These are phyloP conservation scores for Zhuqinia jingwanae DNA, from an alignment of 2,888 invertebrate genomes.

Conservation along the genomic window DNA sequence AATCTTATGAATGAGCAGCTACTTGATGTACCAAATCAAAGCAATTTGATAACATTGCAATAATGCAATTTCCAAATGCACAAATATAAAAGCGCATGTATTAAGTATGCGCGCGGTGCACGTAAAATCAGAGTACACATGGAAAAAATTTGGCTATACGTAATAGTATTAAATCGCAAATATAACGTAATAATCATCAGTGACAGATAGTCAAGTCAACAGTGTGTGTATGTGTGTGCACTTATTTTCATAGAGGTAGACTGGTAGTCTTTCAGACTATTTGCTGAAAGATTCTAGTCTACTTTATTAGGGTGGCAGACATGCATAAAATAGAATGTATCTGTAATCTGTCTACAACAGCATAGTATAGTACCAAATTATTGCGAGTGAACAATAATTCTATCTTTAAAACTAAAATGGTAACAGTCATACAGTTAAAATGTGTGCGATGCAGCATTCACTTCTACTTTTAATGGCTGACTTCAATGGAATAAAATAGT, in stretches of 20 bases:
- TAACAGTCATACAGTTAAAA: background rate
- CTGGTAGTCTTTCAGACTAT: background rate
- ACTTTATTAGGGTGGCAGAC: background rate
- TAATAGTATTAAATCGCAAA: conserved; percentile 31
- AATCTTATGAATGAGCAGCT: background rate
- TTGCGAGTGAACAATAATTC: background rate
- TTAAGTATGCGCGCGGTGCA: background rate
- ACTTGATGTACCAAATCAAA: conserved; percentile 10
- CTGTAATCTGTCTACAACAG: no score
- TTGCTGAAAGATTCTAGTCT: no score
- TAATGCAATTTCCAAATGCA: conserved; percentile 2
- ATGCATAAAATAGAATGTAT: conserved; percentile 1
- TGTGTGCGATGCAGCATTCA: conserved; percentile 6
- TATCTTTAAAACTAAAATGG: background rate
- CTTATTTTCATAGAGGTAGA: background rate
- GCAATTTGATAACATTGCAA: conserved; percentile 17
- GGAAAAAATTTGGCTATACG: background rate
- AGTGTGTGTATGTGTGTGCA: background rate
- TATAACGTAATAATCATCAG: conserved; percentile 37
- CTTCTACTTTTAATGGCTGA: conserved; percentile 38
- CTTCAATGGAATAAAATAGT: background rate
- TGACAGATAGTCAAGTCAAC: conserved; percentile 43
- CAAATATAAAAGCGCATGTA: background rate
- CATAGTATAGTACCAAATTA: no score
- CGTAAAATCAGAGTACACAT: conserved; percentile 8